phyloP scores from a whole-genome alignment of 2,888 invertebrate species.

The Melanostoma mellinum region DNA sequence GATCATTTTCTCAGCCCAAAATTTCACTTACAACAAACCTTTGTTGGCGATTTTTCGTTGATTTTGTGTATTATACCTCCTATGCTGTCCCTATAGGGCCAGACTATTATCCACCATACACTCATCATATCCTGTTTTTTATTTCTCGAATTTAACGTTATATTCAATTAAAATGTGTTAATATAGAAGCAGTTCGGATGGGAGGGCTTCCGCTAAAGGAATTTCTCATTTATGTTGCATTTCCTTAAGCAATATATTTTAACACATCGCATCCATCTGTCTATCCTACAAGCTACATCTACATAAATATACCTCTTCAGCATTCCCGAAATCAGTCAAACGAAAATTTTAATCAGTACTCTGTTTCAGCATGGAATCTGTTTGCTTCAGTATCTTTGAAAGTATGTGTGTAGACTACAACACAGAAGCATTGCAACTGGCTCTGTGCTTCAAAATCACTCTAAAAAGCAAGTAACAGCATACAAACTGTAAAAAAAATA shows the following conservation, averaged over 20 bases:
- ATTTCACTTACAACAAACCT: no score
- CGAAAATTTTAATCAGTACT: conserved; percentile 68
- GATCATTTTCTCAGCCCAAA: no score
- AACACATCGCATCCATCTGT: neutral
- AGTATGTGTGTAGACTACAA: neutral
- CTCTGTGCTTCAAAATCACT: conserved; percentile 8
- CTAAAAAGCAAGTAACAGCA: conserved; percentile 37
- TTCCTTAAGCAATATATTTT: conserved; percentile 34
- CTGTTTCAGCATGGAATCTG: conserved; percentile 45
- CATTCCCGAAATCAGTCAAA: conserved; percentile 60
- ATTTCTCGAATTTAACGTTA: conserved; percentile 19
- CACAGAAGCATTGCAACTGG: conserved; percentile 3
- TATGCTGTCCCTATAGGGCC: no score
- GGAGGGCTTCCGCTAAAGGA: conserved; percentile 17
- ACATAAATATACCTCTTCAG: neutral
- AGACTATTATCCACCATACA: neutral
- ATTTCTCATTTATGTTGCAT: conserved; percentile 53
- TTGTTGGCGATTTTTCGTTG: no score
- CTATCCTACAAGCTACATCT: no score
- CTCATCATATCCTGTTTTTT: conserved; percentile 2
- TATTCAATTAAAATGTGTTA: conserved; percentile 57
- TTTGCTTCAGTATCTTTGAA: conserved; percentile 32
- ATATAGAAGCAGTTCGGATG: conserved; percentile 14
- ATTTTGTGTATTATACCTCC: no score
- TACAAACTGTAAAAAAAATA: neutral